Conservation (phyloP, 2,888 invertebrate genomes). For the Labia minor region DNA sequence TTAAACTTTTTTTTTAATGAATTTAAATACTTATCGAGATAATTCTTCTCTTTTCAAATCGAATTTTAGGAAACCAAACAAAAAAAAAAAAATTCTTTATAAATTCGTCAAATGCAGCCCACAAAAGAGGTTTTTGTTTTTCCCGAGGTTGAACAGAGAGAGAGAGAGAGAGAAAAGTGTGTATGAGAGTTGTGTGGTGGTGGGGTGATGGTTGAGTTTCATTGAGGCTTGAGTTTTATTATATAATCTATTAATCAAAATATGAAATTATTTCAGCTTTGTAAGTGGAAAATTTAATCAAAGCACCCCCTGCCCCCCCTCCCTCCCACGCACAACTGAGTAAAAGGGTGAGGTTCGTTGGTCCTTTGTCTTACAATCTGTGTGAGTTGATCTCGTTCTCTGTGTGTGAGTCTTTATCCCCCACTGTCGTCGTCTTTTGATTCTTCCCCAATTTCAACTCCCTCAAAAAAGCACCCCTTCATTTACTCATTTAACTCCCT, state of each 20-base stretch:
- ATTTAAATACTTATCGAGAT: too few species aligned
- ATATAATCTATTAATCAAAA: slow-evolving; percentile 13
- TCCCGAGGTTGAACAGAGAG: not conserved
- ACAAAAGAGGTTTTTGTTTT: slow-evolving; percentile 5
- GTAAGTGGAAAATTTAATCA: slow-evolving; percentile 13
- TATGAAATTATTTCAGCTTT: slow-evolving; percentile 13
- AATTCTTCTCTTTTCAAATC: too few species aligned
- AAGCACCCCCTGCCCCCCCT: not conserved
- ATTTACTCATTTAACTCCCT: not conserved
- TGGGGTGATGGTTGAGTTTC: too few species aligned
- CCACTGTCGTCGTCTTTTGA: not conserved
- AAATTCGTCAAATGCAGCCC: slow-evolving; percentile 9
- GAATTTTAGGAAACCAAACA: too few species aligned
- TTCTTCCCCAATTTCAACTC: not conserved
- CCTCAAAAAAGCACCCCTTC: not conserved
- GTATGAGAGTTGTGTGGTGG: too few species aligned
- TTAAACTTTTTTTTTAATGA: too few species aligned
- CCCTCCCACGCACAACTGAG: too few species aligned
- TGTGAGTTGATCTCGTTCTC: not conserved
- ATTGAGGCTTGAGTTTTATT: not conserved
- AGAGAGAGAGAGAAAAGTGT: too few species aligned
- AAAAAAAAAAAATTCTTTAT: not conserved
- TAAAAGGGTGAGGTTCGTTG: not conserved
- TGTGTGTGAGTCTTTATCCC: not conserved
- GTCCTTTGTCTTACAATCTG: not conserved